A percentile compares a stretch with the other conserved stretches of the same genome.
These are phyloP conservation scores for Cosmia pyralina DNA, from an alignment of 2,888 invertebrate species.

Conservation along the genomic window DNA sequence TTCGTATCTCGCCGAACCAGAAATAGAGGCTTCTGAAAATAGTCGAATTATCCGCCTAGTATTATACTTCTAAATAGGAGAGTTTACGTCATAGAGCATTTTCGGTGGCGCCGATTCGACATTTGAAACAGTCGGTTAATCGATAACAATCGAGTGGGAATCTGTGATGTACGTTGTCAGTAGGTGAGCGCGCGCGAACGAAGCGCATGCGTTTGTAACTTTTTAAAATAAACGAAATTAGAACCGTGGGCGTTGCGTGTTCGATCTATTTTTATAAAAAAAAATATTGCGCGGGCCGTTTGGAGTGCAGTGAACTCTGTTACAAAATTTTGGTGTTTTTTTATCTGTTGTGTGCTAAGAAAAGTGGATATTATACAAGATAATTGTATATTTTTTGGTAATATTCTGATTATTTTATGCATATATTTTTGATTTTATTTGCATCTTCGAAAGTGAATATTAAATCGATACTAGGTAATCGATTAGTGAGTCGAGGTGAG, in stretches of 20 bases:
- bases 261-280: conserved; percentile 78
- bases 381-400: conserved; percentile 35
- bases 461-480: conserved; percentile 29
- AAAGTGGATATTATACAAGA: conserved; percentile 59
- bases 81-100: conserved; percentile 17
- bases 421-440: conserved; percentile 15
- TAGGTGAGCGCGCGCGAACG: conserved; percentile 78
- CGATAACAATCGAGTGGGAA: conserved; percentile 68
- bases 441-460: conserved; percentile 31
- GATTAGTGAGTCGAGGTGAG: conserved; percentile 54
- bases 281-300: conserved; percentile 68
- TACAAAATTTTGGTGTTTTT: conserved; percentile 66
- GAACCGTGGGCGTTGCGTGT: conserved; percentile 74
- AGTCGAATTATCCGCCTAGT: conserved; percentile 32
- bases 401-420: conserved; percentile 24
- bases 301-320: conserved; percentile 85
- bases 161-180: conserved; percentile 74
- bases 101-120: conserved; percentile 37
- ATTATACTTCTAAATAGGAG: conserved; percentile 41
- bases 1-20: background rate
- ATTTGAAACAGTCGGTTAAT: conserved; percentile 72
- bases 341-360: conserved; percentile 53
- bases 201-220: conserved; percentile 76
- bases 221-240: conserved; percentile 71
- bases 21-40: conserved; percentile 31